phyloP scores from a whole-genome alignment of 1,140 invertebrate species.

The Papilio polyxenes region DNA sequence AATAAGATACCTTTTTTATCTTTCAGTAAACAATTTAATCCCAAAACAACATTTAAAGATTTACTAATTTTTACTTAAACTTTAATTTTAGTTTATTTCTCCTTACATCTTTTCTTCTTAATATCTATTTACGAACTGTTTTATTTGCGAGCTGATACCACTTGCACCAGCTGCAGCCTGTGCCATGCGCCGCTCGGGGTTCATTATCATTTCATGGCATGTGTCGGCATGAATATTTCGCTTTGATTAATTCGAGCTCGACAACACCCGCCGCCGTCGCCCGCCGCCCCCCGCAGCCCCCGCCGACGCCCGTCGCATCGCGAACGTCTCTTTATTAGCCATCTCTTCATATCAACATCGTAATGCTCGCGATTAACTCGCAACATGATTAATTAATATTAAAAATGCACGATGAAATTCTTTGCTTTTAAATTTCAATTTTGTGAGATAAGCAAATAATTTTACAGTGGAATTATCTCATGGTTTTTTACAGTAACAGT shows the following conservation, averaged over 20 bases:
- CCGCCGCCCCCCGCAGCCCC: too few relatives aligned
- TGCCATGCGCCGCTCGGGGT: constrained; percentile 49
- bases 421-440: not conserved
- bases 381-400: constrained; percentile 4
- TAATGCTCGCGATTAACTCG: constrained; percentile 26
- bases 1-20: too few relatives aligned
- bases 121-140: not conserved
- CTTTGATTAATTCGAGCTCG: constrained; percentile 75
- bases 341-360: constrained; percentile 21
- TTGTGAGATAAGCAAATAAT: not conserved
- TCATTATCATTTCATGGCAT: constrained; percentile 78
- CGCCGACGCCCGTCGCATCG: not conserved
- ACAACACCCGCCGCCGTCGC: not conserved
- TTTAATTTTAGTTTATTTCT: not conserved
- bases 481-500: not conserved
- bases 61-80: too few relatives aligned
- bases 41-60: too few relatives aligned
- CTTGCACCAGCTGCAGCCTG: constrained; percentile 40
- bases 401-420: not conserved
- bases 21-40: too few relatives aligned
- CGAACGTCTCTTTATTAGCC: constrained; percentile 25
- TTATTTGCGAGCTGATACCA: not conserved
- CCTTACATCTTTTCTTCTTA: not conserved
- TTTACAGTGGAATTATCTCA: not conserved
- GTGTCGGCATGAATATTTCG: constrained; percentile 78